Conservation (phyloP, 2,888 invertebrate species). For the Plebejus argus region DNA sequence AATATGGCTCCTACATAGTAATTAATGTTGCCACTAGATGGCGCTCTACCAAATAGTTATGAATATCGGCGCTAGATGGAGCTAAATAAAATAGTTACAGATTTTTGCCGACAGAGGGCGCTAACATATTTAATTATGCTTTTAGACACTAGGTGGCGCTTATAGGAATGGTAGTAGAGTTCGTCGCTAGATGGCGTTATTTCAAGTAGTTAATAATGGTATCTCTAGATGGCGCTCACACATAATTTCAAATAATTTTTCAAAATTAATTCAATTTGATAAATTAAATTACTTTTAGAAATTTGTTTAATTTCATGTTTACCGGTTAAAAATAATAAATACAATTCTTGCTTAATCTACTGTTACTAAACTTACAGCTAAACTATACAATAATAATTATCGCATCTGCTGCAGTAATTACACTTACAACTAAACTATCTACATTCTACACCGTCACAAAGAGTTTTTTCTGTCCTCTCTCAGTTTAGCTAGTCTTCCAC, state of each 20-base stretch:
- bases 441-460: not conserved
- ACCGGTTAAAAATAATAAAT: slow-evolving; percentile 1
- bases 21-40: slow-evolving; percentile 43
- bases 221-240: not conserved
- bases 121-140: not conserved
- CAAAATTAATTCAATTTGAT: not conserved
- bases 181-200: not conserved
- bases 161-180: too few relatives aligned
- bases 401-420: too few relatives aligned
- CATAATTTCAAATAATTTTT: not conserved
- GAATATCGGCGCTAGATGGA: too few relatives aligned
- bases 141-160: not conserved
- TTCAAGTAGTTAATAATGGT: not conserved
- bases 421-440: slow-evolving; percentile 24
- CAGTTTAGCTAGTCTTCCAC: too few relatives aligned
- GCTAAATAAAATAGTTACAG: too few relatives aligned
- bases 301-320: not conserved
- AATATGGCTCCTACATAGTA: too few relatives aligned
- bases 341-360: not conserved
- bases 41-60: slow-evolving; percentile 36
- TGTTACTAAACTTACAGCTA: too few relatives aligned
- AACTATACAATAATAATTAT: too few relatives aligned
- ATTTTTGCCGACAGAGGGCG: not conserved
- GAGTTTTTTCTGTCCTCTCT: not conserved
- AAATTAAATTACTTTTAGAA: not conserved